phyloP scores from a whole-genome alignment of 2,797 vertebrate genomes.

The Anableps anableps region DNA sequence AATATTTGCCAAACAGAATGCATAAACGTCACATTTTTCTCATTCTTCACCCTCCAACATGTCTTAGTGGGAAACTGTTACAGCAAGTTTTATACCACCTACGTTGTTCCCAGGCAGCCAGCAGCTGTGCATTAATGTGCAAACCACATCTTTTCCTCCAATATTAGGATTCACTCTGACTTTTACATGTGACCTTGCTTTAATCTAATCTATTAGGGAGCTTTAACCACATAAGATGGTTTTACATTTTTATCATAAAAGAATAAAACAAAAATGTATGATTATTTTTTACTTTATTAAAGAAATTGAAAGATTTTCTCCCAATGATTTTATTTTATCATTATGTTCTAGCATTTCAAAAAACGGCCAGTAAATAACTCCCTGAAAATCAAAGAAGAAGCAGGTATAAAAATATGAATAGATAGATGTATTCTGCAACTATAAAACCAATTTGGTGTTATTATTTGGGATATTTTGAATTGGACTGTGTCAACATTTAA shows the following conservation, averaged over 20 bases:
- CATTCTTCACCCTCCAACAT: constrained; percentile 42
- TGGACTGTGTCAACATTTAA: background rate
- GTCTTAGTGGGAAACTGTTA: constrained; percentile 55
- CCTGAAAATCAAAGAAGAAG: too few relatives aligned
- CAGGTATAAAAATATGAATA: too few relatives aligned
- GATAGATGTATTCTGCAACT: too few relatives aligned
- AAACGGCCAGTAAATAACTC: too few relatives aligned
- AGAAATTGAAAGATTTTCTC: too few relatives aligned
- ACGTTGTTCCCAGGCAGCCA: constrained; percentile 44
- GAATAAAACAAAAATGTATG: background rate
- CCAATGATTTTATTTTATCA: too few relatives aligned
- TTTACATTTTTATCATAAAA: background rate
- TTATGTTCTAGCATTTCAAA: too few relatives aligned
- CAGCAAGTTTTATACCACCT: constrained; percentile 43
- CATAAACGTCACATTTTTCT: constrained; percentile 62
- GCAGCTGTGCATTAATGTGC: constrained; percentile 36
- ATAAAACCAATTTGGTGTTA: too few relatives aligned
- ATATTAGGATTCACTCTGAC: background rate
- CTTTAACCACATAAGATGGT: background rate
- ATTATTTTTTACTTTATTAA: background rate
- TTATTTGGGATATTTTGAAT: too few relatives aligned
- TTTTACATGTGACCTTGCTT: background rate
- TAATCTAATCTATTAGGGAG: background rate
- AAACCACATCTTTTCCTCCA: constrained; percentile 7
- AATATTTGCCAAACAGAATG: constrained; percentile 41